A percentile compares a stretch with the other conserved stretches of the same genome.
phyloP scores from a whole-genome alignment of 2,113 vertebrate species.

The Syngnathoides biaculeatus region DNA sequence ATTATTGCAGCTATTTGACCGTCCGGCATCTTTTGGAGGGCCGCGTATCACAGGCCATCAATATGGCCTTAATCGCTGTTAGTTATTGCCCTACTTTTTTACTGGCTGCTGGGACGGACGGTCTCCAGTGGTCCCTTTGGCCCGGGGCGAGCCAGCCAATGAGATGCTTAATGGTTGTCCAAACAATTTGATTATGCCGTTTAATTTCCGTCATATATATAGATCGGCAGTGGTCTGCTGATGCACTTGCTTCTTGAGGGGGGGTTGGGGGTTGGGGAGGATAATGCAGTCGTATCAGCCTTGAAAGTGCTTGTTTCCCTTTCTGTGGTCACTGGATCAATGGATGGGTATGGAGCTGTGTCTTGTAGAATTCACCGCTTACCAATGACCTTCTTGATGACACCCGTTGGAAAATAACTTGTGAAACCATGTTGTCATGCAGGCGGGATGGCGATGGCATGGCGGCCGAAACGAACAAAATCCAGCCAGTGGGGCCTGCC shows the following conservation, averaged over 20 bases:
- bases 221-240: slow-evolving; percentile 43
- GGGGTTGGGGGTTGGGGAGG: slow-evolving; percentile 17
- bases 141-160: slow-evolving; percentile 63
- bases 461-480: no score
- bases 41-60: slow-evolving; percentile 80
- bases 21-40: slow-evolving; percentile 81
- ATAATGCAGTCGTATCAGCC: slow-evolving; percentile 28
- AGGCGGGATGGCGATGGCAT: no score
- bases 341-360: slow-evolving; percentile 29
- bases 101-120: slow-evolving; percentile 66
- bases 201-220: slow-evolving; percentile 71
- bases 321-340: slow-evolving; percentile 47
- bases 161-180: slow-evolving; percentile 73
- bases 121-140: slow-evolving; percentile 76
- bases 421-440: neutral
- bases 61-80: slow-evolving; percentile 82
- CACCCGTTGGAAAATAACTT: neutral
- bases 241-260: slow-evolving; percentile 57
- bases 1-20: slow-evolving; percentile 87
- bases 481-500: no score
- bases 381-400: slow-evolving; percentile 11
- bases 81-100: slow-evolving; percentile 81
- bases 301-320: slow-evolving; percentile 50
- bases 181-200: slow-evolving; percentile 76
- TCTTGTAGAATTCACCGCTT: slow-evolving; percentile 39